Evolutionary conservation across 2,797 vertebrate genomes (phyloP), one percentile per base, ranked within the genome.

Genomic region (Poecilia gillii): DNA sequence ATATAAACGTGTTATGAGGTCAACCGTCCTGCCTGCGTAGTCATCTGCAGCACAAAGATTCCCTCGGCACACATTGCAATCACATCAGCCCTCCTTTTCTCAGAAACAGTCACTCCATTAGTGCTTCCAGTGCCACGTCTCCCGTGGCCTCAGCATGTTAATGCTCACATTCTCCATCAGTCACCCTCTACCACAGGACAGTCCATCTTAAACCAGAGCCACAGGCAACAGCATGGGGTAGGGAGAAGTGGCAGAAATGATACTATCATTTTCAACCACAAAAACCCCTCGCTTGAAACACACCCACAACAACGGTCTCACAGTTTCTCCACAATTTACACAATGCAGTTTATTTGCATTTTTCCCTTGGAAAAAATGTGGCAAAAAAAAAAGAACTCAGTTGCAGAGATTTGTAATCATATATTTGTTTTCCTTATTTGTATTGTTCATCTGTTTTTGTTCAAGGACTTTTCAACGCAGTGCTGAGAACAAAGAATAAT

Each of bases 71-170:
- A 80, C 88, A 89, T 88, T 84, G 84, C 89, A 92, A 91, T 93
- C 92, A 90, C 91, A 92, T 92, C 92, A 92, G 92, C 83, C 84
- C 89, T 91, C 88, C 39, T 88, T 91, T 89, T 90, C 90, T 87
- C 77, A 87, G 89, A 90, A 92, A 90, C 87, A 92, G 88, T 92
- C 86, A 87, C 88, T 94, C 89, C 89, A 93, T 93, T 93, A 93
- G 93, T 92, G 90, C 89, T 88, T 93, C 88, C 92, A 90, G 88
- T 91, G 92, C 90, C 91, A 87, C 80, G 79, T 93, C 94, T 94
- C 91, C 87, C 81, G 86, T 88, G 91, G 92, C 91, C 87, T 89
- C 85, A 79, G 85, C 89, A 91, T 88, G 90, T 89, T 94, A 93
- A 94, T 91, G 92, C 87, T 73, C 79, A 87, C 88, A 84, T 84